Conservation (phyloP, 2,113 vertebrate species). For the Forbesichthys agassizii region DNA sequence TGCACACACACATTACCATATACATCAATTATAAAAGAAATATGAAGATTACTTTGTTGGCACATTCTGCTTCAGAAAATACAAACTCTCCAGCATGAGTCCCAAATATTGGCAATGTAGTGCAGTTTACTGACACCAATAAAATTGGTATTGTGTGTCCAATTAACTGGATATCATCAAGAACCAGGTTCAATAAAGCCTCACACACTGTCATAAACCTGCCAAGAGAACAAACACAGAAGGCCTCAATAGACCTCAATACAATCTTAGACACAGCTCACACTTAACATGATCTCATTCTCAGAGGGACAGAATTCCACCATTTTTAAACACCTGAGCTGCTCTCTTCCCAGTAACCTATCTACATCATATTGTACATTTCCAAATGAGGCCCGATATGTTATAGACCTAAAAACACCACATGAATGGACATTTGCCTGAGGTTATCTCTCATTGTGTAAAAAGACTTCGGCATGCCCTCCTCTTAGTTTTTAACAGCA, state of each 20-base stretch:
- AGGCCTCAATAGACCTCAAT: too few species aligned
- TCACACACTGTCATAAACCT: slow-evolving; percentile 47
- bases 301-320: not conserved
- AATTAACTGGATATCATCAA: slow-evolving; percentile 3
- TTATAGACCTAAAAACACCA: not conserved
- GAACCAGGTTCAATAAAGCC: slow-evolving; percentile 12
- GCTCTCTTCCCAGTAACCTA: not conserved
- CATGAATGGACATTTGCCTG: too few species aligned
- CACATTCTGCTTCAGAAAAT: slow-evolving; percentile 40
- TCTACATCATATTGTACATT: not conserved
- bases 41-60: slow-evolving; percentile 44
- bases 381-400: not conserved
- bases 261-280: too few species aligned
- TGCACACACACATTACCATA: slow-evolving; percentile 32
- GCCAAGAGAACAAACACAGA: not conserved
- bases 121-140: slow-evolving; percentile 53
- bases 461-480: slow-evolving; percentile 4
- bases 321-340: not conserved
- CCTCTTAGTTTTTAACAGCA: slow-evolving; percentile 1
- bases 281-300: not conserved
- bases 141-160: slow-evolving; percentile 4
- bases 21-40: slow-evolving; percentile 33
- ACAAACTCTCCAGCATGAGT: slow-evolving; percentile 35
- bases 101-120: slow-evolving; percentile 55
- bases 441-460: not conserved